Evolutionary conservation across 2,888 invertebrate genomes (phyloP).

Genomic region (Autographa pulchrina): DNA sequence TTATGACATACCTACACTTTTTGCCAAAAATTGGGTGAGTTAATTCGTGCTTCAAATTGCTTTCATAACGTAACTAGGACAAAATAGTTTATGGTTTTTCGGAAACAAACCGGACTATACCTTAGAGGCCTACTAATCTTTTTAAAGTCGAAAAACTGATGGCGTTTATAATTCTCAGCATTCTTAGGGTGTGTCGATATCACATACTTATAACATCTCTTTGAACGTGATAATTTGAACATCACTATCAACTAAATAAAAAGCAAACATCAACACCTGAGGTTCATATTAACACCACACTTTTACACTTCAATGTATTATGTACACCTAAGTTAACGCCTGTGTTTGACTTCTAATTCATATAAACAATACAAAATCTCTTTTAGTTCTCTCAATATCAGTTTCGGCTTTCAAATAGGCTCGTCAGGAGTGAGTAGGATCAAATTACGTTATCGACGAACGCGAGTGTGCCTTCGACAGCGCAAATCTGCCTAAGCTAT

Average conservation of each 20-base stretch:
- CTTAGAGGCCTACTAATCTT: too few relatives aligned
- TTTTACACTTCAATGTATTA: neutral
- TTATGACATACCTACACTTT: neutral
- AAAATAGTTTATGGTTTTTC: too few relatives aligned
- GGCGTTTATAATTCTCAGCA: too few relatives aligned
- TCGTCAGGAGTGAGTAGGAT: neutral
- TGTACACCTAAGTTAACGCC: neutral
- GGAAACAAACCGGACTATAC: too few relatives aligned
- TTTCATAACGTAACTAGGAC: too few relatives aligned
- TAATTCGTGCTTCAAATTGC: too few relatives aligned
- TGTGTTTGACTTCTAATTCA: neutral
- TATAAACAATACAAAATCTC: neutral
- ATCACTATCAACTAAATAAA: neutral
- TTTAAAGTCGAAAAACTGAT: too few relatives aligned
- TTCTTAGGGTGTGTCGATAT: too few relatives aligned
- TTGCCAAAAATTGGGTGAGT: too few relatives aligned
- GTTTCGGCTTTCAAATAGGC: neutral
- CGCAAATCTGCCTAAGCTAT: constrained; percentile 4
- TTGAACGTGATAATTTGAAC: neutral
- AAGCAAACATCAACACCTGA: neutral
- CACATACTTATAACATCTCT: neutral
- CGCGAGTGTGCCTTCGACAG: neutral
- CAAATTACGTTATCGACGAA: constrained; percentile 2
- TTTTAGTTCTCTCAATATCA: neutral
- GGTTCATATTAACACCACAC: neutral